A percentile compares a stretch with the other conserved stretches of the same genome.
Conservation (phyloP, 2,113 vertebrate genomes). For the Ovis aries region ARS-UI_Ramb_v3.0 NC_082741.1:3917501-3918000, state of each 20-base stretch:
- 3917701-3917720: too few species aligned
- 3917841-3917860: too few species aligned
- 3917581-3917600: too few species aligned
- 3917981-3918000: background rate
- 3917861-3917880: background rate
- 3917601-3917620: background rate
- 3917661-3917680: rapidly evolving
- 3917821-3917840: background rate
- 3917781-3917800: background rate
- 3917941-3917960: background rate
- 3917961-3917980: background rate
- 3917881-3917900: background rate
- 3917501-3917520: too few species aligned
- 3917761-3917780: too few species aligned
- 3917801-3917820: background rate
- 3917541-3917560: too few species aligned
- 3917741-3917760: rapidly evolving
- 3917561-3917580: too few species aligned
- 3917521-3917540: too few species aligned
- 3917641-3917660: background rate
- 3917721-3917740: rapidly evolving
- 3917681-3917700: background rate
- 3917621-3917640: background rate
- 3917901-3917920: background rate
- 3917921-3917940: background rate